These are phyloP conservation scores for Rhynchophorus ferrugineus DNA, from an alignment of 1,140 invertebrate genomes.

Conservation along the genomic window DNA sequence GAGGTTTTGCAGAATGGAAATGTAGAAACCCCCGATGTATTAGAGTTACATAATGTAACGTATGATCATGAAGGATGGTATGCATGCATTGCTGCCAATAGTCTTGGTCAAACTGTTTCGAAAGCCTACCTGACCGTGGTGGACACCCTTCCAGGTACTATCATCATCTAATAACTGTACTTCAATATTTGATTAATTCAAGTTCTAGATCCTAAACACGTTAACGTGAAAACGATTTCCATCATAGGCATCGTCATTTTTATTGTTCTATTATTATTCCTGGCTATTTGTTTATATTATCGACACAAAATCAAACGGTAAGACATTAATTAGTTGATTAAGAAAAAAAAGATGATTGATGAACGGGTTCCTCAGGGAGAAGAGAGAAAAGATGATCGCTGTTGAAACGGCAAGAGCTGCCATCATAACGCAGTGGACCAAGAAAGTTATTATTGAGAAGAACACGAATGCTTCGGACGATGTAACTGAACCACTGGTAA, in stretches of 20 bases:
- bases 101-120: conserved; percentile 64
- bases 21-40: conserved; percentile 51
- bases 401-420: conserved; percentile 68
- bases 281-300: conserved; percentile 24
- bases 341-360: not conserved
- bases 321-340: not conserved
- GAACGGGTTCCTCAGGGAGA: conserved; percentile 45
- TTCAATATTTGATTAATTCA: conserved; percentile 1
- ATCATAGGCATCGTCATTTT: conserved; percentile 14
- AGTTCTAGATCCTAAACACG: conserved; percentile 9
- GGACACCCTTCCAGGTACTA: conserved; percentile 43
- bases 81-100: conserved; percentile 80
- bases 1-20: conserved; percentile 8
- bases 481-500: conserved; percentile 57
- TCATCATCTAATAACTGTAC: not conserved
- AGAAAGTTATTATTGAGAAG: conserved; percentile 82
- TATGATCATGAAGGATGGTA: conserved; percentile 88
- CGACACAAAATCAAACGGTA: conserved; percentile 27
- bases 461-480: conserved; percentile 48
- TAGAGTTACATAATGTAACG: conserved; percentile 76
- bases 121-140: conserved; percentile 81
- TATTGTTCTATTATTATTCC: conserved; percentile 17
- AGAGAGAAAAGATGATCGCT: conserved; percentile 66
- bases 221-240: conserved; percentile 7
- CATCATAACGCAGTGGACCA: conserved; percentile 76